phyloP scores from a whole-genome alignment of 2,797 vertebrate genomes.

The Neopelma chrysocephalum region DNA sequence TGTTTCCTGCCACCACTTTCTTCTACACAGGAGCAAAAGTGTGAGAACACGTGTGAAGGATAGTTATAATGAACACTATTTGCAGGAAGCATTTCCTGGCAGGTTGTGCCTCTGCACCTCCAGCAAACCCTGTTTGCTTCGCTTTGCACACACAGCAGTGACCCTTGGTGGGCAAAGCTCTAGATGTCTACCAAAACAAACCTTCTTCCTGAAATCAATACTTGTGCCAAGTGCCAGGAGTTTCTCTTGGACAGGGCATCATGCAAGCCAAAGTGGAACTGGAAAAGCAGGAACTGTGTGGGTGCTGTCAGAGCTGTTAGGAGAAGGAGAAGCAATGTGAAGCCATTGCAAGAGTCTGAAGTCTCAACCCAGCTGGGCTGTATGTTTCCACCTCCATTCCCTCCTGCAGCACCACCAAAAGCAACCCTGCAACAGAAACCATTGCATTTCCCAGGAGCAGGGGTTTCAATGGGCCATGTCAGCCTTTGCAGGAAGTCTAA shows the following conservation, averaged over 20 bases:
- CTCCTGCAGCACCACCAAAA: neutral
- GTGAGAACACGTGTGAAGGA: neutral
- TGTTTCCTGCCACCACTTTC: neutral
- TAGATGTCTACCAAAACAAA: neutral
- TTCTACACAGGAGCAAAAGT: neutral
- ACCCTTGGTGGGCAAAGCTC: neutral
- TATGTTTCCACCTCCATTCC: neutral
- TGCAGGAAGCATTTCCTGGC: neutral
- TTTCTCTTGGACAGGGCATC: neutral
- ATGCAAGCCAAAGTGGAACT: neutral
- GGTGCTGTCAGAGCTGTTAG: neutral
- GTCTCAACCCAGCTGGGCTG: neutral
- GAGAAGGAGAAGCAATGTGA: neutral
- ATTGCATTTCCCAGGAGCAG: neutral
- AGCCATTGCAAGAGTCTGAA: neutral
- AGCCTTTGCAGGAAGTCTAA: neutral
- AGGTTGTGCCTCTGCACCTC: neutral
- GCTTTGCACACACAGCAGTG: neutral
- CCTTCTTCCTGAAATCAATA: neutral
- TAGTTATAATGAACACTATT: neutral
- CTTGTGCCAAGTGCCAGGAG: neutral
- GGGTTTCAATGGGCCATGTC: accelerated
- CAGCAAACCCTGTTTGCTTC: neutral
- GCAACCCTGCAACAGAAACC: accelerated
- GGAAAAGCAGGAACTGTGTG: neutral